These are phyloP conservation scores for Drosophila bifasciata DNA, from an alignment of 1,140 invertebrate genomes.

Conservation along the genomic window DNA sequence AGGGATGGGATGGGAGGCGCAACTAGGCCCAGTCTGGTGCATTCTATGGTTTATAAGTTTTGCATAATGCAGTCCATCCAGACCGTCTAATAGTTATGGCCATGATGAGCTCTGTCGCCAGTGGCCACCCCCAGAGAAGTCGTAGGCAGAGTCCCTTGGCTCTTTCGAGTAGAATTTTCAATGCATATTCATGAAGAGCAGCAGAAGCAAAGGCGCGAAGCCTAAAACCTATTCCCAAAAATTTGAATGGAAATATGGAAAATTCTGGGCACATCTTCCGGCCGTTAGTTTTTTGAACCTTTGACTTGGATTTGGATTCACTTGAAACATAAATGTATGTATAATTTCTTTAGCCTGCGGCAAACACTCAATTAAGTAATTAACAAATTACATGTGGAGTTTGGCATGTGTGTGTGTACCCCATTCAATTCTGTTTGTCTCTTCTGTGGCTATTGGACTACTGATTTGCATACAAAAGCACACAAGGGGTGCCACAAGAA, in stretches of 20 bases:
- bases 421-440: conserved; percentile 33
- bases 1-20: neutral
- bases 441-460: conserved; percentile 15
- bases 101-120: conserved; percentile 36
- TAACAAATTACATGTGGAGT: conserved; percentile 64
- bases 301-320: conserved; percentile 17
- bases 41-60: conserved; percentile 61
- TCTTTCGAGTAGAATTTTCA: conserved; percentile 5
- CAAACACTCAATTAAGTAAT: conserved; percentile 77
- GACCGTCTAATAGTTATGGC: conserved; percentile 53
- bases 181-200: conserved; percentile 39
- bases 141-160: neutral
- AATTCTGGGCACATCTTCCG: conserved; percentile 1
- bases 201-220: neutral
- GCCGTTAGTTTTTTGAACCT: neutral
- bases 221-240: neutral
- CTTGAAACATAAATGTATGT: conserved; percentile 30
- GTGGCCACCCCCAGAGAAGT: neutral
- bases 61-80: conserved; percentile 53
- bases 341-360: conserved; percentile 63
- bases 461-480: conserved; percentile 65
- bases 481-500: conserved; percentile 13
- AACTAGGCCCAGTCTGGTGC: conserved; percentile 43
- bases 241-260: conserved; percentile 1
- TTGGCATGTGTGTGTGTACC: conserved; percentile 4